A percentile compares a stretch with the other conserved stretches of the same genome.
Evolutionary conservation across 2,797 vertebrate genomes (phyloP).

Genomic region (Anisognathus igniventris): DNA sequence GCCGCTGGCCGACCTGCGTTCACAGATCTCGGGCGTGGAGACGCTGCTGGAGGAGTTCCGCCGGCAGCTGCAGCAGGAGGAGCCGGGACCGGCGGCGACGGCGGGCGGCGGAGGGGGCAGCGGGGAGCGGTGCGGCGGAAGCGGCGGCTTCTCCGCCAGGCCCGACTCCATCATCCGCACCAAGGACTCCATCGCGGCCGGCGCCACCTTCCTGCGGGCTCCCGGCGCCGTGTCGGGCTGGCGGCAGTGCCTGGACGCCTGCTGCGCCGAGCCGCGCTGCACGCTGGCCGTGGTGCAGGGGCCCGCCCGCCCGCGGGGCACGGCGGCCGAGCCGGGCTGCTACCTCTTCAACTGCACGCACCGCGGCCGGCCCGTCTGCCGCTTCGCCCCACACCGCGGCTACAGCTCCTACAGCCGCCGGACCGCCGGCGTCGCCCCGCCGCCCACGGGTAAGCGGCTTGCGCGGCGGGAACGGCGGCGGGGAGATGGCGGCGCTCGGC

Average conservation of each 20-base stretch:
- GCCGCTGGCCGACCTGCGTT: slow-evolving; percentile 56
- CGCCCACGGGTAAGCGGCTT: neutral
- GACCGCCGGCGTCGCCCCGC: neutral
- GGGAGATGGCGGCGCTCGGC: neutral
- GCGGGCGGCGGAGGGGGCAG: neutral
- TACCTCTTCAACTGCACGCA: slow-evolving; percentile 91
- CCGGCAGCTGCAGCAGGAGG: slow-evolving; percentile 86
- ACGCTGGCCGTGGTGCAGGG: slow-evolving; percentile 86
- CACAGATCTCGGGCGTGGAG: slow-evolving; percentile 86
- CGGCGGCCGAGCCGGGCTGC: slow-evolving; percentile 72
- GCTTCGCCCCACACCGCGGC: slow-evolving; percentile 85
- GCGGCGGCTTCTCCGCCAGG: slow-evolving; percentile 75
- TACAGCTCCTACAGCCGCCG: slow-evolving; percentile 84
- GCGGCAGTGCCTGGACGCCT: slow-evolving; percentile 86
- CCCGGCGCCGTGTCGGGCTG: slow-evolving; percentile 79
- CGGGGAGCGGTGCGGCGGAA: slow-evolving; percentile 58
- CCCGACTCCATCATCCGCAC: slow-evolving; percentile 90
- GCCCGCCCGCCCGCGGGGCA: slow-evolving; percentile 40
- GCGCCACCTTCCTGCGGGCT: slow-evolving; percentile 86
- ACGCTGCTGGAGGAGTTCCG: slow-evolving; percentile 89
- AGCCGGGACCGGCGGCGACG: slow-evolving; percentile 48
- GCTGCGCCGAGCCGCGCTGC: slow-evolving; percentile 88
- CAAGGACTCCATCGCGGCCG: slow-evolving; percentile 87
- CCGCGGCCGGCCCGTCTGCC: slow-evolving; percentile 81
- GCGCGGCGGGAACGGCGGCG: neutral